Conservation (phyloP, 2,888 invertebrate genomes). For the Proisotoma minuta region DNA sequence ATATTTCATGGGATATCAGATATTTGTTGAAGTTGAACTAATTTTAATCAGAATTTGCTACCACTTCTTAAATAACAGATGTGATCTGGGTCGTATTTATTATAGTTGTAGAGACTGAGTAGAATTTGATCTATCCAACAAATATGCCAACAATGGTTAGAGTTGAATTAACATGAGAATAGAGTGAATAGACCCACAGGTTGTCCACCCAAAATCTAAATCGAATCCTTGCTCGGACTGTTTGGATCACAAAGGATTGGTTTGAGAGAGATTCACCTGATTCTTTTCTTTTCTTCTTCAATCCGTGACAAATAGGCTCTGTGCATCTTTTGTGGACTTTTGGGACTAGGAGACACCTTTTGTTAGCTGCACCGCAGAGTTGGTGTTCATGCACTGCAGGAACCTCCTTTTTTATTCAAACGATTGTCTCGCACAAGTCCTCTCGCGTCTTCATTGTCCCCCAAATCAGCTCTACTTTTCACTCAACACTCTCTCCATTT, state of each 20-base stretch:
- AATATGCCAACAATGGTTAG: background rate
- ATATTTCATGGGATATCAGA: too few relatives aligned
- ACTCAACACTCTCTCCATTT: too few relatives aligned
- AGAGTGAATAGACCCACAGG: conserved; percentile 5
- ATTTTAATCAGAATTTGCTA: background rate
- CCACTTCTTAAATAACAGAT: background rate
- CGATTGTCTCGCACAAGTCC: too few relatives aligned
- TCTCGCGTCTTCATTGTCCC: too few relatives aligned
- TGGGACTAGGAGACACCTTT: too few relatives aligned
- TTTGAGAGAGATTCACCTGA: background rate
- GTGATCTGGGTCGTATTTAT: background rate
- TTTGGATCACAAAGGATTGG: conserved; percentile 1
- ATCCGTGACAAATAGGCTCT: background rate
- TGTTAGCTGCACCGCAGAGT: too few relatives aligned
- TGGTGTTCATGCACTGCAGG: too few relatives aligned
- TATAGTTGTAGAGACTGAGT: background rate
- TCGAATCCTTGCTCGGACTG: conserved; percentile 1
- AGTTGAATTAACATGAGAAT: background rate
- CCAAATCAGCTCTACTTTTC: too few relatives aligned
- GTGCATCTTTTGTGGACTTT: background rate
- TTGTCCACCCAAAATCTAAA: conserved; percentile 6
- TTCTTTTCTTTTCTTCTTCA: background rate
- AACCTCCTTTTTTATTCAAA: too few relatives aligned
- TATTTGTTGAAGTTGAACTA: conserved; percentile 3
- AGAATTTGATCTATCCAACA: background rate